phyloP scores from a whole-genome alignment of 2,888 invertebrate genomes.

The Microplitis manilae region DNA sequence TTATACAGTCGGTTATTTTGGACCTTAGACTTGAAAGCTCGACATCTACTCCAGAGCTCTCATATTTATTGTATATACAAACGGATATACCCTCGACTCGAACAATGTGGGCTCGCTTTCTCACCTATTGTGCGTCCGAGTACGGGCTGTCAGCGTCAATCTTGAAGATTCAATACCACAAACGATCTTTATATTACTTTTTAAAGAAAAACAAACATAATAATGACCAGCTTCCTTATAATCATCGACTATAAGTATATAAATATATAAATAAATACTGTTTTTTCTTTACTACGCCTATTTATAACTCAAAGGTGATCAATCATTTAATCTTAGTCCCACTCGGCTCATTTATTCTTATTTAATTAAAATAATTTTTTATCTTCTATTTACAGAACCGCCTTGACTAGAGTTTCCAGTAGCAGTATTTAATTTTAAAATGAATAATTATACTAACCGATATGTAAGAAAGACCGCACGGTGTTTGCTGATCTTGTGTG shows the following conservation, averaged over 20 bases:
- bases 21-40: not conserved
- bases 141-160: constrained; percentile 21
- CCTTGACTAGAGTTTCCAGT: too few species aligned
- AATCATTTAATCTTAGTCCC: too few species aligned
- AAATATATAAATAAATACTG: too few species aligned
- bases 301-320: too few species aligned
- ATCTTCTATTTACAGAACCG: too few species aligned
- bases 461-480: constrained; percentile 87
- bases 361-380: too few species aligned
- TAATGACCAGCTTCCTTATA: not conserved
- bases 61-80: constrained; percentile 8
- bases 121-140: constrained; percentile 28
- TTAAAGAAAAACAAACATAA: not conserved
- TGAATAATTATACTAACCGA: constrained; percentile 75
- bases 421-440: not conserved
- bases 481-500: constrained; percentile 87
- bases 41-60: not conserved
- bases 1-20: not conserved
- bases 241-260: too few species aligned
- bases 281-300: too few species aligned
- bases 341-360: too few species aligned
- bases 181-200: constrained; percentile 7
- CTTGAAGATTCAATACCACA: constrained; percentile 6
- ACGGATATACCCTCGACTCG: constrained; percentile 10
- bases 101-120: constrained; percentile 27